phyloP scores from a whole-genome alignment of 2,113 vertebrate genomes.

The Cyphomyrus plagiostoma region DNA sequence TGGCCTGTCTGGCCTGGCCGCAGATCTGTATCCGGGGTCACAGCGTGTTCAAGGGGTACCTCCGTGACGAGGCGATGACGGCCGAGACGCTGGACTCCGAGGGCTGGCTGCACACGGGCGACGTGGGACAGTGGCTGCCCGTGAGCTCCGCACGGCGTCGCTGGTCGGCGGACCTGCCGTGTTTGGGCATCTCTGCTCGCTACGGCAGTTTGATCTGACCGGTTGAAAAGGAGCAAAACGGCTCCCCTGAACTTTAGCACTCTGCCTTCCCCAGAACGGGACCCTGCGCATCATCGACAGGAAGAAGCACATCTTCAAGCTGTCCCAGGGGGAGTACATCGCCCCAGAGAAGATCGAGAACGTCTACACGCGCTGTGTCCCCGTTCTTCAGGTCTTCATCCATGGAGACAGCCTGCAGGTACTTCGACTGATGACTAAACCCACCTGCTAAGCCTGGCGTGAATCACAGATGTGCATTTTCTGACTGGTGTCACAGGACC shows the following conservation, averaged over 20 bases:
- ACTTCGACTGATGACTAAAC: neutral
- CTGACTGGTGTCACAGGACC: neutral
- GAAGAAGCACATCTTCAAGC: conserved; percentile 71
- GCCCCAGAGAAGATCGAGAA: conserved; percentile 73
- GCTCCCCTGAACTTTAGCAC: no score
- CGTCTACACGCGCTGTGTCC: conserved; percentile 56
- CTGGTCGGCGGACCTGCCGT: no score
- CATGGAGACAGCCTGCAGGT: conserved; percentile 71
- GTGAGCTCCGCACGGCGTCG: conserved; percentile 36
- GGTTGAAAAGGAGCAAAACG: neutral
- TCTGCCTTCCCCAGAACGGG: conserved; percentile 54
- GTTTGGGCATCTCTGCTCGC: neutral
- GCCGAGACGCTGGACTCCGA: conserved; percentile 59
- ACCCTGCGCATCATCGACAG: conserved; percentile 65
- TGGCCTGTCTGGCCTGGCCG: neutral
- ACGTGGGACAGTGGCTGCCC: conserved; percentile 67
- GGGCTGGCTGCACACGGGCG: conserved; percentile 67
- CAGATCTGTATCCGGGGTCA: conserved; percentile 65
- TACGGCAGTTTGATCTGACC: neutral
- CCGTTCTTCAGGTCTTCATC: conserved; percentile 67
- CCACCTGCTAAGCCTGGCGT: neutral
- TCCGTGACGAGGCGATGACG: conserved; percentile 57
- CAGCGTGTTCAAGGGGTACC: conserved; percentile 64
- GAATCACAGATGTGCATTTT: neutral
- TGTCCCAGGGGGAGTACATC: conserved; percentile 68